Conservation (phyloP, 2,113 vertebrate genomes). For the Gopherus flavomarginatus region DNA sequence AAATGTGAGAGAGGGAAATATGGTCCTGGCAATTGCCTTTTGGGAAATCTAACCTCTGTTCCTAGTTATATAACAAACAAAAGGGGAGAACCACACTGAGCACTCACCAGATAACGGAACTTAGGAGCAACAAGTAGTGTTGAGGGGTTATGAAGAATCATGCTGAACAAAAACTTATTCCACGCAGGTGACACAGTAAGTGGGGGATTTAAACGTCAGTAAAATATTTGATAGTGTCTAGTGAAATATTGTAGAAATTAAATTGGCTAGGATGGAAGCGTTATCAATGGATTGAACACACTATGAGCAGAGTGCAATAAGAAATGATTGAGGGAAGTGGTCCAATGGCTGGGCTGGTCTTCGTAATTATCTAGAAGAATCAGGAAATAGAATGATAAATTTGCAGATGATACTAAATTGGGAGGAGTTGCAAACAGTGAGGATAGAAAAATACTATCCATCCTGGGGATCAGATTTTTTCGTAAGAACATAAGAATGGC, state of each 20-base stretch:
- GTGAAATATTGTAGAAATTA: conserved; percentile 8
- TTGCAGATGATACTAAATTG: not conserved
- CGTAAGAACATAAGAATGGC: no score
- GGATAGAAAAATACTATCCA: not conserved
- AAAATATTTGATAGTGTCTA: not conserved
- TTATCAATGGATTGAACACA: not conserved
- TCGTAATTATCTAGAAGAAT: not conserved
- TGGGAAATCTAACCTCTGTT: not conserved
- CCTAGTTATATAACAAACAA: not conserved
- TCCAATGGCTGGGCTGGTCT: not conserved
- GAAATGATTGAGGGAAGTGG: not conserved
- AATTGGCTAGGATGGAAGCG: not conserved
- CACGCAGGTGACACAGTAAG: not conserved
- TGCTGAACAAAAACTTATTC: not conserved
- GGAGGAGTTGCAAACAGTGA: conserved; percentile 4
- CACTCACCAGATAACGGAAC: not conserved
- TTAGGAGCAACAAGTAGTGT: not conserved
- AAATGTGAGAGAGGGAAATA: not conserved
- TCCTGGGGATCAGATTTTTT: rapidly evolving
- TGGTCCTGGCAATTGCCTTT: not conserved
- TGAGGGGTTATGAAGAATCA: not conserved
- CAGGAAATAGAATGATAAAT: not conserved
- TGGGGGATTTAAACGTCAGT: not conserved
- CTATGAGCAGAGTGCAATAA: not conserved
- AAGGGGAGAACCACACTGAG: not conserved